These are phyloP conservation scores for Pangasius mekongensis DNA, from an alignment of 2,797 vertebrate genomes.

Conservation along the genomic window DNA sequence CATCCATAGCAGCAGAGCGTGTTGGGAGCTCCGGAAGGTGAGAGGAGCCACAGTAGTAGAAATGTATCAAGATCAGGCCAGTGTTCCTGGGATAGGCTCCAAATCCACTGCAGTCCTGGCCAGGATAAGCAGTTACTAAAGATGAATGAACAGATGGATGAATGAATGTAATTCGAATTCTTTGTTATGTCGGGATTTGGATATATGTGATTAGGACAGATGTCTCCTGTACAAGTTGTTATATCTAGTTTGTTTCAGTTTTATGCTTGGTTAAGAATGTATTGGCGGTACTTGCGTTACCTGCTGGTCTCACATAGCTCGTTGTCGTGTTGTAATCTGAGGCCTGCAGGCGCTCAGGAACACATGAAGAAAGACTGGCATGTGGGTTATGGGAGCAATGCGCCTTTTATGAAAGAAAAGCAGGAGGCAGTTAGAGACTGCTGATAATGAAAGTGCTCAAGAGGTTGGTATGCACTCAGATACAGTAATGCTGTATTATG, in stretches of 20 bases:
- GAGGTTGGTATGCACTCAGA: not conserved
- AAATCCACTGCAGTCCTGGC: not conserved
- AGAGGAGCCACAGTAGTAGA: not conserved
- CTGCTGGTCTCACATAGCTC: slow-evolving; percentile 9
- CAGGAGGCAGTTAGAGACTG: not conserved
- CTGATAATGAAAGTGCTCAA: not conserved
- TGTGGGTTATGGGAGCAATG: slow-evolving; percentile 41
- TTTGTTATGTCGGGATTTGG: not conserved
- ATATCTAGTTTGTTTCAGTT: not conserved
- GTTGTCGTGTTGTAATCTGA: not conserved
- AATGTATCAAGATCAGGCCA: not conserved
- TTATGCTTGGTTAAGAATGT: not conserved
- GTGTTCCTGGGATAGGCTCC: not conserved
- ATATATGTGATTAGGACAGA: not conserved
- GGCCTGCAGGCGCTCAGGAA: not conserved
- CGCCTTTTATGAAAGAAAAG: slow-evolving; percentile 22
- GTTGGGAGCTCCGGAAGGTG: not conserved
- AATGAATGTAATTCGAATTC: not conserved
- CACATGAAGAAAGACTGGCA: slow-evolving; percentile 29
- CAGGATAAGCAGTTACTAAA: not conserved
- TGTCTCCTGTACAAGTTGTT: not conserved
- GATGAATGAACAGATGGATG: not conserved
- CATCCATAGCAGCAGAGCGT: not conserved
- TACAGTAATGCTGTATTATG: not conserved
- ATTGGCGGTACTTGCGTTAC: not conserved